Conservation (phyloP, 35 echinoderm and acorn worm species). For the Diadema setosum region DNA sequence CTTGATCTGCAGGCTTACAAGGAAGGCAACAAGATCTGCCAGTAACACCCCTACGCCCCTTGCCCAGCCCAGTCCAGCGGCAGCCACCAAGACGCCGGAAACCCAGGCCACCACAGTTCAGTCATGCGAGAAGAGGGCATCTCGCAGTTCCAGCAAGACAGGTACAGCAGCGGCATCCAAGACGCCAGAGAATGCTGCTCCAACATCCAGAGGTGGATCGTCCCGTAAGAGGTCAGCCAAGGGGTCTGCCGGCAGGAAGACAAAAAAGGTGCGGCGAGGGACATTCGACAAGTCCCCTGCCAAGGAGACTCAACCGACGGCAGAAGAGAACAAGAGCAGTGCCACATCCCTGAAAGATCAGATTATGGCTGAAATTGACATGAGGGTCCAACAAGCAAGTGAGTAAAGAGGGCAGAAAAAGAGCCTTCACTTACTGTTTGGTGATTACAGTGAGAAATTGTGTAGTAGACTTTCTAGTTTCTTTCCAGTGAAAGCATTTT, state of each 20-base stretch:
- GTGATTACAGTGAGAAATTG: too few relatives aligned
- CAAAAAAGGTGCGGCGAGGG: neutral
- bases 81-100: neutral
- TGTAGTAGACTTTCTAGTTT: too few relatives aligned
- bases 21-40: neutral
- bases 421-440: too few relatives aligned
- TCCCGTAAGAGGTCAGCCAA: neutral
- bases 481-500: too few relatives aligned
- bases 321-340: neutral
- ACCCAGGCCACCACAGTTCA: too few relatives aligned
- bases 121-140: neutral
- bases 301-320: neutral
- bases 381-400: conserved; percentile 43
- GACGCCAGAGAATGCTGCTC: conserved; percentile 9
- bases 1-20: neutral
- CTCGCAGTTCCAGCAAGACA: neutral
- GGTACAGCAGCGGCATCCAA: neutral
- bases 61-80: neutral
- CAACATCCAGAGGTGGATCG: neutral
- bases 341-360: conserved; percentile 10
- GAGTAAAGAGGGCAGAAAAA: neutral
- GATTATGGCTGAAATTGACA: conserved; percentile 58
- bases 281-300: conserved; percentile 32
- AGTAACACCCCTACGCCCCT: neutral
- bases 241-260: neutral